Evolutionary conservation across 2,113 vertebrate genomes (phyloP).

Genomic region (Aptenodytes forsteri): DNA sequence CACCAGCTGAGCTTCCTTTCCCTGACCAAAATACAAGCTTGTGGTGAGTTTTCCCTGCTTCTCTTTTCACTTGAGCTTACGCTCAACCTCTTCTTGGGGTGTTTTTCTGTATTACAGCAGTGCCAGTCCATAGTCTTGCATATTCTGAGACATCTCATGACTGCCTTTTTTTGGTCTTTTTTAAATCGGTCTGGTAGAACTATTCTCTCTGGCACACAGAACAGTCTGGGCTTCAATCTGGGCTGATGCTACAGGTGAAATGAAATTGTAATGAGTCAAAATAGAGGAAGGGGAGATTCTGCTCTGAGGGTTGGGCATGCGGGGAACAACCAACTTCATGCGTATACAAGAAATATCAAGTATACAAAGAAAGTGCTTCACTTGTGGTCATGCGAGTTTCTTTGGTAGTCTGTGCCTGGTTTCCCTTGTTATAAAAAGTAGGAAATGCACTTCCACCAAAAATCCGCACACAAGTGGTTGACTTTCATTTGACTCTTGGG

Average conservation of each 20-base stretch:
- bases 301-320: not conserved
- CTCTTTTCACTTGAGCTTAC: not conserved
- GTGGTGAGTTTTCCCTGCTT: not conserved
- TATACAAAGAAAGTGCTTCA: not conserved
- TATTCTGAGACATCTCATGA: not conserved
- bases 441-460: not conserved
- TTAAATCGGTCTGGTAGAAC: not conserved
- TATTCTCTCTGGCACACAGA: not conserved
- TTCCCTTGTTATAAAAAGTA: not conserved
- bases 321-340: not conserved
- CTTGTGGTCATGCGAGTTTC: not conserved
- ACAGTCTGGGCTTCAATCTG: not conserved
- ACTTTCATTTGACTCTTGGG: not conserved
- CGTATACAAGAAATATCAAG: not conserved
- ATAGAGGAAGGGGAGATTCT: not conserved
- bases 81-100: not conserved
- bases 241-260: not conserved
- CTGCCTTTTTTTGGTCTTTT: not conserved
- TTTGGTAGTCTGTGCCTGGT: not conserved
- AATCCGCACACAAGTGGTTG: not conserved
- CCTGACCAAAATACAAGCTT: not conserved
- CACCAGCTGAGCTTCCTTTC: not conserved
- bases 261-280: not conserved
- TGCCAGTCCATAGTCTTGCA: not conserved
- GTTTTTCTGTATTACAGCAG: not conserved